Conservation (phyloP, 2,888 invertebrate species). For the Rapana venosa region DNA sequence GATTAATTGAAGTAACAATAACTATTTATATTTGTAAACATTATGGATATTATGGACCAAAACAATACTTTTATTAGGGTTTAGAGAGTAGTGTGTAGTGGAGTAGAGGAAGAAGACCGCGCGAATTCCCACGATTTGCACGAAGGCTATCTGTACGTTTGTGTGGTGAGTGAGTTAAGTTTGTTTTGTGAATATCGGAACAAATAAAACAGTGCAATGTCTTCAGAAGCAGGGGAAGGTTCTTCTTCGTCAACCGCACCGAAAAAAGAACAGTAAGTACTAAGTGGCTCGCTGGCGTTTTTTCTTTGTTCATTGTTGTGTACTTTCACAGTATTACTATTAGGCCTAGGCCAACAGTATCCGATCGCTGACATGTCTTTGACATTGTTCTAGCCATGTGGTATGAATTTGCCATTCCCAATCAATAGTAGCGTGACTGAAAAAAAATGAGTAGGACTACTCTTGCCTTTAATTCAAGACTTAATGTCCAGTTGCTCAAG, state of each 20-base stretch:
- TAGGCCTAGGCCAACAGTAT: no score
- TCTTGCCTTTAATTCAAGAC: no score
- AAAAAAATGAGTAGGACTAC: no score
- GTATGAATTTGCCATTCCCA: no score
- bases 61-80: constrained; percentile 20
- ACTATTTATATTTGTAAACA: no score
- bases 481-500: no score
- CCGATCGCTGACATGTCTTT: no score
- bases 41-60: neutral
- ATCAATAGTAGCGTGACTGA: no score
- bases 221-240: constrained; percentile 32
- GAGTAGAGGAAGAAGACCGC: neutral
- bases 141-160: neutral
- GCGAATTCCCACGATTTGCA: constrained; percentile 42
- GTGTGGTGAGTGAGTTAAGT: neutral
- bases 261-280: constrained; percentile 36
- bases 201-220: constrained; percentile 3
- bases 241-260: constrained; percentile 26
- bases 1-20: no score
- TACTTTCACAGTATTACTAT: no score
- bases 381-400: no score
- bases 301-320: no score
- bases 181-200: neutral
- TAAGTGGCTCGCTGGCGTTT: neutral
- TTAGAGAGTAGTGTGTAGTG: constrained; percentile 15